Base-by-base conservation (phyloP, 2,888 invertebrate genomes). In the Furcula furcula region DNA sequence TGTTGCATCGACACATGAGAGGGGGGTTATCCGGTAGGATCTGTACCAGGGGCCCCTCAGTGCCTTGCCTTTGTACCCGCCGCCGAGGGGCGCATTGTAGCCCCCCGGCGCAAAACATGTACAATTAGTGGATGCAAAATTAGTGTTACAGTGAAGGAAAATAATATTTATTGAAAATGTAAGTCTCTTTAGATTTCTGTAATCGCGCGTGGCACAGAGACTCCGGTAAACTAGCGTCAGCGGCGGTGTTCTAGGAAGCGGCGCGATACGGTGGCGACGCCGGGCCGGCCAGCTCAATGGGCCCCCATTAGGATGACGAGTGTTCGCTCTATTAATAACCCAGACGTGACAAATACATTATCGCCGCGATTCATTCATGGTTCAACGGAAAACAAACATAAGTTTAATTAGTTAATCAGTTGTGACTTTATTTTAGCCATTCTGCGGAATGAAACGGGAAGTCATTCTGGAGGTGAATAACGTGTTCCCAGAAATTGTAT, bases 291-390 rank as follows among this genome's bases (percentile, higher is more conserved):
- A 40, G 43, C 50, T 64, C 62, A 63, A 60, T 72, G 67, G 65
- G 59, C 61, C 67, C 55, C 56, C 65, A 63, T 65, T 55, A 62
- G 57, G 45, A 48, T 53, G 63, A 63, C 60, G 62, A 64, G 57
- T 66, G 48, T 52, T 21, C 38, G 45, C 42, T 56, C 65, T 70
- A 74, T 62, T 75, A 62, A 64, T 73, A 74, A 34, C 36, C 47
- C 54, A 61, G 55, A 62, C 61, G 58, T 69, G 67, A 74, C 69
- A 68, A 74, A 67, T 57, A 55, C 55, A 54, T 61, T 56, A 59
- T 50, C 46, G 47, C 56, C 41, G 39, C 55, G 46, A 62, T 62
- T 69, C 65, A 67, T 66, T 69, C 65, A 66, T 43, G 40, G 50
- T 55, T 50, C 37, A 45, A 54, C 51, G 54, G 49, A 52, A 55